Percentiles rank a stretch among this genome's conserved stretches.
Conservation (phyloP, 1,140 invertebrate genomes). For the Drosophila rufa region DNA sequence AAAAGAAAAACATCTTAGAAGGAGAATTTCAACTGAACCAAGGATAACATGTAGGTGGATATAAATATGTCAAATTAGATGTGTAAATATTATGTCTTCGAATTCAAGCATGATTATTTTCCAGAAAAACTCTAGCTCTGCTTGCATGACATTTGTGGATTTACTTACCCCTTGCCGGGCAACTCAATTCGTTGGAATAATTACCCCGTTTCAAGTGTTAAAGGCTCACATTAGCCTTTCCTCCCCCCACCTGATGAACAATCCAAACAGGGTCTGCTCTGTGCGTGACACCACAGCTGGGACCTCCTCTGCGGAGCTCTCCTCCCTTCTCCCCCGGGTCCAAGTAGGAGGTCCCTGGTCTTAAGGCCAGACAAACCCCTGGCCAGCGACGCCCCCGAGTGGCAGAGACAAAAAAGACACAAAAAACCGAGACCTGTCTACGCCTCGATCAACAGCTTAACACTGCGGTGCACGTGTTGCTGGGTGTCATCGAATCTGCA, state of each 20-base stretch:
- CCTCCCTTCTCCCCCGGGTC: conserved; percentile 48
- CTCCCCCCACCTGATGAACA: conserved; percentile 2
- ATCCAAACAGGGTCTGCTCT: conserved; percentile 19
- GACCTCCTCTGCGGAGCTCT: conserved; percentile 28
- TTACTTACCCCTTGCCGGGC: neutral
- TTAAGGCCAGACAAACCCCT: conserved; percentile 37
- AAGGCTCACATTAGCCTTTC: conserved; percentile 20
- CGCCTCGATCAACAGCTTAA: conserved; percentile 64
- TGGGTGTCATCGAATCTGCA: conserved; percentile 68
- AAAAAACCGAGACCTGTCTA: conserved; percentile 60
- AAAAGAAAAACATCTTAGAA: too few relatives aligned
- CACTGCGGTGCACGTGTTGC: conserved; percentile 68
- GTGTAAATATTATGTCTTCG: neutral
- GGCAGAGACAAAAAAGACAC: conserved; percentile 36
- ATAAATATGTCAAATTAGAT: neutral
- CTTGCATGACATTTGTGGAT: neutral
- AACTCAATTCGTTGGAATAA: conserved; percentile 26
- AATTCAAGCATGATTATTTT: neutral
- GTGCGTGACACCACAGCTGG: conserved; percentile 34
- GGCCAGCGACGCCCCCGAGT: conserved; percentile 60
- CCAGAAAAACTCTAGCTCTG: neutral
- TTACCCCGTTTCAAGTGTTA: conserved; percentile 16
- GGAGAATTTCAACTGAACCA: too few relatives aligned
- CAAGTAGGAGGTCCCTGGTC: conserved; percentile 63
- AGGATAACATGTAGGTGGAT: too few relatives aligned